Percentiles rank a stretch among this genome's conserved stretches.
These are phyloP conservation scores for Oligia strigilis DNA, from an alignment of 2,888 invertebrate genomes.

Conservation along the genomic window DNA sequence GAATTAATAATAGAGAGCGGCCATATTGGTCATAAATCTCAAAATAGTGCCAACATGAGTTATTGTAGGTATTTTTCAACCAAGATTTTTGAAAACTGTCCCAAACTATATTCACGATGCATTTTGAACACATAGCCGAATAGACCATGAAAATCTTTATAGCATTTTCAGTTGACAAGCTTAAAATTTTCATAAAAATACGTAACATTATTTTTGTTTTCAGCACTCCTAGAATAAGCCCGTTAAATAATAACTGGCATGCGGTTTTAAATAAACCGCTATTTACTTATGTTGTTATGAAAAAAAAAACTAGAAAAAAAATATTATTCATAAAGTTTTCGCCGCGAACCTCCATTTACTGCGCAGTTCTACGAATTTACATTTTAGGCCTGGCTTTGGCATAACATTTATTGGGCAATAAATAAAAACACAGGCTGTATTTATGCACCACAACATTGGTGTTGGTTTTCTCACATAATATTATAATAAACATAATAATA, in stretches of 20 bases:
- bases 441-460: constrained; percentile 17
- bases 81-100: constrained; percentile 17
- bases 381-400: constrained; percentile 28
- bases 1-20: neutral
- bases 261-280: neutral
- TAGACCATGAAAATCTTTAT: constrained; percentile 21
- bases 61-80: constrained; percentile 15
- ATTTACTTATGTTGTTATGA: neutral
- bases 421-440: constrained; percentile 29
- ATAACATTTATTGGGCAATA: constrained; percentile 34
- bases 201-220: neutral
- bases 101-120: neutral
- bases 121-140: constrained; percentile 20
- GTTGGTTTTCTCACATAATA: neutral
- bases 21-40: constrained; percentile 17
- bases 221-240: neutral
- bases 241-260: neutral
- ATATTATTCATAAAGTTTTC: constrained; percentile 21
- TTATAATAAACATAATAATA: neutral
- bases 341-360: constrained; percentile 23
- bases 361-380: constrained; percentile 27
- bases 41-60: constrained; percentile 6
- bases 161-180: neutral
- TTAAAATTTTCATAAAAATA: neutral
- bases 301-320: neutral